These are phyloP conservation scores for Pachycephus smyrnensis DNA, from an alignment of 2,888 invertebrate species.

Conservation along the genomic window DNA sequence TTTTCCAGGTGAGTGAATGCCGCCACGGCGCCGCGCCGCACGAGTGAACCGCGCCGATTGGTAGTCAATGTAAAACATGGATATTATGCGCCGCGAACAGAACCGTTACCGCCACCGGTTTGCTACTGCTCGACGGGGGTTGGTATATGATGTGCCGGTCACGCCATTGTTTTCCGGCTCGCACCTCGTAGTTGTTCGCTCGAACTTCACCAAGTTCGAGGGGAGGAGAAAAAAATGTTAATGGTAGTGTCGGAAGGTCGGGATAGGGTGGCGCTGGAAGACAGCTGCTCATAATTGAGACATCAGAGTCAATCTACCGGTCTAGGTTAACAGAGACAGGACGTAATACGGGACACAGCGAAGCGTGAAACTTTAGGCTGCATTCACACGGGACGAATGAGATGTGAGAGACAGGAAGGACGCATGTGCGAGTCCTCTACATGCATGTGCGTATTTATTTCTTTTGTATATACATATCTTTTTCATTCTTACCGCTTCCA, in stretches of 20 bases:
- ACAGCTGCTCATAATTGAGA: slow-evolving; percentile 28
- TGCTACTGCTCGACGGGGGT: slow-evolving; percentile 2
- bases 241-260: not conserved
- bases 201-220: not conserved
- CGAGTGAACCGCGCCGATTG: not conserved
- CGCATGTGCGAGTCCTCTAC: too few relatives aligned
- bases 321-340: slow-evolving; percentile 1
- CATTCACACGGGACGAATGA: slow-evolving; percentile 11
- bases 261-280: slow-evolving; percentile 8
- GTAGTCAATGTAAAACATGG: slow-evolving; percentile 20
- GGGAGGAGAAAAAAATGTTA: not conserved
- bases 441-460: too few relatives aligned
- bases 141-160: not conserved
- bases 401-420: too few relatives aligned
- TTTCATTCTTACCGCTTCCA: not conserved
- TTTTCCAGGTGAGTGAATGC: slow-evolving; percentile 31
- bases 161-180: slow-evolving; percentile 7
- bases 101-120: slow-evolving; percentile 25
- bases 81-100: slow-evolving; percentile 25
- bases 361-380: slow-evolving; percentile 16
- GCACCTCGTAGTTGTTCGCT: not conserved
- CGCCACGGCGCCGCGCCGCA: slow-evolving; percentile 4
- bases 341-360: slow-evolving; percentile 19
- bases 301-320: slow-evolving; percentile 23
- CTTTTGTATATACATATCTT: too few relatives aligned